Base-by-base conservation (phyloP, 23 tunicate species). In the Halocynthia aurantium region DNA sequence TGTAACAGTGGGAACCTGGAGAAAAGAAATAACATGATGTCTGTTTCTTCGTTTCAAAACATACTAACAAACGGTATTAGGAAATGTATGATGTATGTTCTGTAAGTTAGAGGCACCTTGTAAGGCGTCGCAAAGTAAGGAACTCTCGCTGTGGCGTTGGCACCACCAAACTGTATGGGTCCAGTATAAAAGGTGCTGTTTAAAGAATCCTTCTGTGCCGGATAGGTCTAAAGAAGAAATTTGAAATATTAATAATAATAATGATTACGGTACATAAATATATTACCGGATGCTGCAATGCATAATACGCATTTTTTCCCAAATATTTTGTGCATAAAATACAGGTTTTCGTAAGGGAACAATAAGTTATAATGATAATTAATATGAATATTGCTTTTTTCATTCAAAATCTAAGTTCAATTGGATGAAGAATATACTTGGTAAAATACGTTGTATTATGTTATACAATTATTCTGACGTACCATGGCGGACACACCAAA, bases 401-500 rank as follows among this genome's bases (percentile, higher is more conserved):
- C 44, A 31, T 31, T 31, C 44, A 4, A 31, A 31, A 31, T 31
- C 44, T 31, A 1, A 31, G 44, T 4, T 31, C 4, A 31, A 31
- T 31, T 31, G 44, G 44, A 31, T 31, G 44, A 31, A 31, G 44
- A 31, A 31, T 31, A 31, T n/a, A 58, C 17, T 13, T 4, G 17
- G 17, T 58, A 58, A n/a, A 58, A 58, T 58, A 58, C 17, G 63
- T 13, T 13, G 15, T 58, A 58, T 1, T 58, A n/a, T 58, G 1
- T 10, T 17, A 31, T 9, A 17, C 61, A 72, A 18, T 13, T 67
- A 19, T 15, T 67, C 64, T 72, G 12, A 10, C 13, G 19, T 53
- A 74, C 78, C 63, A 74, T 12, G 17, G 78, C 62, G n/a, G 64
- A 64, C 78, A 74, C 56, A 19, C 78, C 78, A 74, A 74, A 74